Conservation (phyloP, 1,140 invertebrate species). For the Euborellia annulipes region DNA sequence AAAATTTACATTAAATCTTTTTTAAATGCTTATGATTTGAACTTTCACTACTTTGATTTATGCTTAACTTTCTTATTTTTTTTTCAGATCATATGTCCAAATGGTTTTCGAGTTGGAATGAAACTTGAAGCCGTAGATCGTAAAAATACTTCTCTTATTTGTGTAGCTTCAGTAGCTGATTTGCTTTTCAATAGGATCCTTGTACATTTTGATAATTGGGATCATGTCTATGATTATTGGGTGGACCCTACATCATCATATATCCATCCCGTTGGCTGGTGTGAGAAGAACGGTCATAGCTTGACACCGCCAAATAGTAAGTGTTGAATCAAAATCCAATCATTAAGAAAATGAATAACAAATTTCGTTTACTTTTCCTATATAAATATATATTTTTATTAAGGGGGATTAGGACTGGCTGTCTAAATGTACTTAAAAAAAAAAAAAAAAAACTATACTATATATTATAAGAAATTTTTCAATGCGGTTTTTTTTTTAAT, state of each 20-base stretch:
- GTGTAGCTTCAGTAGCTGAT: constrained; percentile 76
- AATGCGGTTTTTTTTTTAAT: too few relatives aligned
- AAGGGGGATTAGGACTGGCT: too few relatives aligned
- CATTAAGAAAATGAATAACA: background rate
- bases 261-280: constrained; percentile 89
- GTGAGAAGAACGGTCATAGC: constrained; percentile 57
- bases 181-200: constrained; percentile 71
- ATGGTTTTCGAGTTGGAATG: constrained; percentile 71
- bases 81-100: constrained; percentile 48
- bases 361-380: background rate
- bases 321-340: constrained; percentile 15
- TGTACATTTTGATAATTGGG: constrained; percentile 91
- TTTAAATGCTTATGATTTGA: too few relatives aligned
- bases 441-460: too few relatives aligned
- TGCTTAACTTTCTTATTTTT: too few relatives aligned
- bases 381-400: background rate
- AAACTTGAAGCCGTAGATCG: constrained; percentile 90
- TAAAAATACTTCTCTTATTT: constrained; percentile 68
- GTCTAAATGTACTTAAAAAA: too few relatives aligned
- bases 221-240: constrained; percentile 90
- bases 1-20: too few relatives aligned
- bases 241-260: constrained; percentile 74
- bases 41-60: too few relatives aligned
- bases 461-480: too few relatives aligned
- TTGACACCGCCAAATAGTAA: constrained; percentile 77